A percentile compares a stretch with the other conserved stretches of the same genome.
phyloP scores from a whole-genome alignment of 2,113 vertebrate genomes.

The Stictonetta naevosa region DNA sequence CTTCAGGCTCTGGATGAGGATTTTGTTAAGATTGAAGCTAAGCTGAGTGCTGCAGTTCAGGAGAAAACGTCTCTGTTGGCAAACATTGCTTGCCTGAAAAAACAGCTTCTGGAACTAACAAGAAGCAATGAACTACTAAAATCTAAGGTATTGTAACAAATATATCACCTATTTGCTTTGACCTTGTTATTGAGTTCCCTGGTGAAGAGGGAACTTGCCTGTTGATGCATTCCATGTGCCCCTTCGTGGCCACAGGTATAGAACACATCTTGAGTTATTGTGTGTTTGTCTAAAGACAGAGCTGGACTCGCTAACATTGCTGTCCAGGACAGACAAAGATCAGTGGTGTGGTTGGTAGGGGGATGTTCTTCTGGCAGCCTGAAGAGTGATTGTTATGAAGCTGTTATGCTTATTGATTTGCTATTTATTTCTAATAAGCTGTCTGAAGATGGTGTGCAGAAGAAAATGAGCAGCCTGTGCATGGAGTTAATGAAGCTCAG shows the following conservation, averaged over 20 bases:
- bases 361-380: fast-evolving
- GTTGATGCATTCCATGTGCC: fast-evolving
- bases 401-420: not conserved
- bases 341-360: not conserved
- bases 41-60: conserved; percentile 82
- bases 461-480: conserved; percentile 87
- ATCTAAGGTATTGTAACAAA: conserved; percentile 83
- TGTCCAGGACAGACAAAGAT: not conserved
- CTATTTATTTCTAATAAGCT: conserved; percentile 72
- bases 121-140: conserved; percentile 91
- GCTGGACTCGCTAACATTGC: fast-evolving
- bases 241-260: not conserved
- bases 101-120: conserved; percentile 86
- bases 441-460: conserved; percentile 88
- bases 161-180: fast-evolving
- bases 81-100: conserved; percentile 85
- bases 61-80: conserved; percentile 88
- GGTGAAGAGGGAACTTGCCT: not conserved
- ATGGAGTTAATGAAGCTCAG: conserved; percentile 90
- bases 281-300: not conserved
- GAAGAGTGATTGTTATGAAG: not conserved
- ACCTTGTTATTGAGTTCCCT: not conserved
- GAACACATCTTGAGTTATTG: not conserved
- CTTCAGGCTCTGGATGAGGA: conserved; percentile 85
- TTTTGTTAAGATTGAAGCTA: conserved; percentile 85